These are phyloP conservation scores for Bradysia coprophila DNA, from an alignment of 1,140 invertebrate genomes.

Conservation along the genomic window DNA sequence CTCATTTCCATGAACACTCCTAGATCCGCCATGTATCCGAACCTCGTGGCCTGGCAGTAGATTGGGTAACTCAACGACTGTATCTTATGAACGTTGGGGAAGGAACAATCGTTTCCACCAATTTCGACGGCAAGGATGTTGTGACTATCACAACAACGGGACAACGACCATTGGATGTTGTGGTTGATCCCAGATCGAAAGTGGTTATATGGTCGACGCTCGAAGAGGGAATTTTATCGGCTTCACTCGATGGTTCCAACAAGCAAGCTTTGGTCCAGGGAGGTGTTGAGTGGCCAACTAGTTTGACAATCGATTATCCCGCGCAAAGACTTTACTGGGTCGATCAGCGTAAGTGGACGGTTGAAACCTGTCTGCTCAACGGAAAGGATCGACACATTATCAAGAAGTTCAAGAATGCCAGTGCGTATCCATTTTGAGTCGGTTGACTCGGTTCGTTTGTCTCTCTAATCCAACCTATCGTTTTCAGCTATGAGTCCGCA, in stretches of 20 bases:
- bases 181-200: constrained; percentile 37
- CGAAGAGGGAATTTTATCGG: constrained; percentile 36
- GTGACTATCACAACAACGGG: constrained; percentile 35
- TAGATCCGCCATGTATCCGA: too few relatives aligned
- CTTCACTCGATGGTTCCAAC: constrained; percentile 43
- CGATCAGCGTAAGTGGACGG: constrained; percentile 42
- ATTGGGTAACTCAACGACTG: constrained; percentile 50
- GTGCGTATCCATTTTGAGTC: background rate
- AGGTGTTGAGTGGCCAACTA: constrained; percentile 40
- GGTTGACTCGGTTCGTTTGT: constrained; percentile 16
- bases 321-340: constrained; percentile 53
- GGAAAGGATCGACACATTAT: constrained; percentile 41
- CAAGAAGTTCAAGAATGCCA: constrained; percentile 26
- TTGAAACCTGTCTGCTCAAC: constrained; percentile 47
- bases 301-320: constrained; percentile 48
- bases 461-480: background rate
- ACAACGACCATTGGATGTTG: constrained; percentile 34
- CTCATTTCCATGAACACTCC: too few relatives aligned
- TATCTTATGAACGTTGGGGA: constrained; percentile 53
- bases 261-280: constrained; percentile 31
- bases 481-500: constrained; percentile 33
- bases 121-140: constrained; percentile 33
- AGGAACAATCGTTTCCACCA: constrained; percentile 34
- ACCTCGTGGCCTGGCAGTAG: constrained; percentile 59
- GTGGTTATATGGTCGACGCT: constrained; percentile 24